Evolutionary conservation across 2,797 vertebrate genomes (phyloP), one percentile per base, ranked within the genome.

Genomic region (Erethizon dorsatum): DNA sequence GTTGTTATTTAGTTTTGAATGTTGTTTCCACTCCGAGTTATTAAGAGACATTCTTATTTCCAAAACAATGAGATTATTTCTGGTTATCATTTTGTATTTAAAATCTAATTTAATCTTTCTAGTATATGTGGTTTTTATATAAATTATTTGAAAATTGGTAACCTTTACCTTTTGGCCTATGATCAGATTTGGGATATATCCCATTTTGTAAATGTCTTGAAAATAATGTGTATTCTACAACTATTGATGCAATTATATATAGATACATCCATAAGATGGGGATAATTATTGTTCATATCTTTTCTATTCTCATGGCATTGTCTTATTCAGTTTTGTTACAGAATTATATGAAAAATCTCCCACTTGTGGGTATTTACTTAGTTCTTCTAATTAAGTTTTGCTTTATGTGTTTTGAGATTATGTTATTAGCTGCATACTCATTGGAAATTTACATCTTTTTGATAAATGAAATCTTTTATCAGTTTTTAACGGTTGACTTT

Each of bases 131-230:
- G 0, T 83, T 71, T 86, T 45, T 73, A 56, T 77, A 20, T 41
- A 20, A 84, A 11, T 83, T 79, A 67, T 75, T 79, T 82, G 75
- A 88, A 92, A 93, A 18, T 75, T 67, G 6, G 59, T 84, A 56
- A 52, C 12, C 15, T 31, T 93, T 83, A 18, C 3, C 26, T 84
- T 93, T 69, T 67, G 45, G 3, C 15, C 33, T 91, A 6, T 61
- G 28, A 57, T 73, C 22, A 57, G 24, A 18, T 77, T 83, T 86
- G 73, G 54, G 3, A 83, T 86, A 85, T 92, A 31, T 79, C 79
- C 20, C 67, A 1, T 77, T 89, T 92, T 95, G 45, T 45, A 97
- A 85, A 88, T 57, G 52, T 41, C 54, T 93, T 91, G 26, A 91
- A 85, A 91, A 80, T 67, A 91, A 47, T 79, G 6, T 57, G 26